phyloP scores from a whole-genome alignment of 2,888 invertebrate genomes.

The Drosophila paramelanica region DNA sequence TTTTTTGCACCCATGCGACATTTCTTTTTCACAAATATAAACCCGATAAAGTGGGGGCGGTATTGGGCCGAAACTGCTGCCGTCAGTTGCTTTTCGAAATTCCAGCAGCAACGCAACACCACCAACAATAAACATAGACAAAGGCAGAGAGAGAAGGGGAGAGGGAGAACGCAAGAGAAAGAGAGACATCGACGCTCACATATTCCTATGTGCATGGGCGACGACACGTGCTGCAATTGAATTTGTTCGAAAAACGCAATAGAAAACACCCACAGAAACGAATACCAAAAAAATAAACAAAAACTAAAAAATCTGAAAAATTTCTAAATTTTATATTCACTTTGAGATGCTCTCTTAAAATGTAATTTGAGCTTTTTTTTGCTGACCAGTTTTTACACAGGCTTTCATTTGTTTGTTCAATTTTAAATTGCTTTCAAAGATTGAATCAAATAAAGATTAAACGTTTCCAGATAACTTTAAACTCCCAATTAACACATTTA shows the following conservation, averaged over 20 bases:
- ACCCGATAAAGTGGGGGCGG: constrained; percentile 63
- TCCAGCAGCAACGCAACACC: constrained; percentile 41
- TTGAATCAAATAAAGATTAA: too few relatives aligned
- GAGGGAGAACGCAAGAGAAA: background rate
- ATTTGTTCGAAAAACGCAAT: constrained; percentile 77
- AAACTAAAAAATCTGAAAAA: constrained; percentile 16
- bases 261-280: constrained; percentile 66
- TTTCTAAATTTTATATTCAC: constrained; percentile 4
- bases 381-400: too few relatives aligned
- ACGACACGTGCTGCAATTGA: constrained; percentile 79
- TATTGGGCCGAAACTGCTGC: constrained; percentile 62
- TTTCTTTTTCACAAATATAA: constrained; percentile 72
- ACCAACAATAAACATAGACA: constrained; percentile 36
- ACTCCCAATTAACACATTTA: too few relatives aligned
- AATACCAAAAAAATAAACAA: constrained; percentile 30
- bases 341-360: constrained; percentile 18
- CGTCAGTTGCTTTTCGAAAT: constrained; percentile 77
- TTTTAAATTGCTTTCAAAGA: too few relatives aligned
- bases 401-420: too few relatives aligned
- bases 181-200: constrained; percentile 45
- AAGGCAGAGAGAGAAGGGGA: background rate
- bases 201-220: constrained; percentile 58
- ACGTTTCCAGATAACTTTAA: background rate
- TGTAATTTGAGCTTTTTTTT: background rate
- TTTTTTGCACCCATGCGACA: constrained; percentile 69